A percentile compares a stretch with the other conserved stretches of the same genome.
These are phyloP conservation scores for Melierax canorus DNA, from an alignment of 2,113 vertebrate species.

Conservation along the genomic window DNA sequence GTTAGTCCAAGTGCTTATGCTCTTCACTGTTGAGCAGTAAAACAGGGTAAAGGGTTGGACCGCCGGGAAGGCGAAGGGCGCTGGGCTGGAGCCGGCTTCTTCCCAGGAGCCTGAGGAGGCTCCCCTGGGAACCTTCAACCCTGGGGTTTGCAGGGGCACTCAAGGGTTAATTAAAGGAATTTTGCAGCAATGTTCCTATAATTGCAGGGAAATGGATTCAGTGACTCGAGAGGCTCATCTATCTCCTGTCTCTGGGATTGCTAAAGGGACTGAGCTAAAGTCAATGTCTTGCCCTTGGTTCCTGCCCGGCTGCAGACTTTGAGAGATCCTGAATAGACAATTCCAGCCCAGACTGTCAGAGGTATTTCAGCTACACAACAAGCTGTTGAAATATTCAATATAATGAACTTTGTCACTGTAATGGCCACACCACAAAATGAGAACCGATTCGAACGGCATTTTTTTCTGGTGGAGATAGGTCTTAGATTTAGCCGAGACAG, in stretches of 20 bases:
- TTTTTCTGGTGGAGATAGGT: background rate
- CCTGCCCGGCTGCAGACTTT: background rate
- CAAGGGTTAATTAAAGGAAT: background rate
- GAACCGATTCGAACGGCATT: background rate
- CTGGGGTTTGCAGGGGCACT: background rate
- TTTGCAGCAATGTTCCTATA: background rate
- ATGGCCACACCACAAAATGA: background rate
- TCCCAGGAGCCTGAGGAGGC: background rate
- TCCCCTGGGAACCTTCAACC: background rate
- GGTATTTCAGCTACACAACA: background rate
- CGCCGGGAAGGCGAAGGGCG: rapidly evolving
- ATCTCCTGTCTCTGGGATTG: background rate
- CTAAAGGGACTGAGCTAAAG: background rate
- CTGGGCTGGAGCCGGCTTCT: background rate
- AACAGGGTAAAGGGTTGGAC: background rate
- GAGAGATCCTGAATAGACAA: background rate
- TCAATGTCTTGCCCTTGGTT: background rate
- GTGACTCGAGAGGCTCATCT: background rate
- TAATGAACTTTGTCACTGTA: background rate
- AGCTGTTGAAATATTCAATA: background rate
- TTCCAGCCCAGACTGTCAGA: background rate
- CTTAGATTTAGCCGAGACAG: background rate
- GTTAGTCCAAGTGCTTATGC: background rate
- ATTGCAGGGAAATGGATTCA: background rate
- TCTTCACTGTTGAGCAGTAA: background rate